Conservation (phyloP, 2,888 invertebrate species). For the Tribolium freemani region DNA sequence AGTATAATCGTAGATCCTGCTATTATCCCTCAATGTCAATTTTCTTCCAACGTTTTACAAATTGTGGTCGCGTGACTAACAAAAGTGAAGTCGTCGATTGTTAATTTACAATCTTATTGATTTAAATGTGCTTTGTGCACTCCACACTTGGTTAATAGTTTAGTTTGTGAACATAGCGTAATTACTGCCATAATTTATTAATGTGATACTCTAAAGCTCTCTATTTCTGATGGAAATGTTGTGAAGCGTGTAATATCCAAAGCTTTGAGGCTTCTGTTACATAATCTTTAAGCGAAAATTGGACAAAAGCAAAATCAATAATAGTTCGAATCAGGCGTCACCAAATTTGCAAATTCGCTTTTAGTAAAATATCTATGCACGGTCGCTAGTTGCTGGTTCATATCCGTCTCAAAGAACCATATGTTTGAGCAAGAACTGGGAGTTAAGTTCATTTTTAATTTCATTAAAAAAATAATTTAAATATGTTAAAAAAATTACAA, state of each 20-base stretch:
- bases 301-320: conserved; percentile 19
- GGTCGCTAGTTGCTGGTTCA: too few relatives aligned
- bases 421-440: too few relatives aligned
- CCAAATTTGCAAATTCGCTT: not conserved
- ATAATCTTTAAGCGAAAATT: conserved; percentile 24
- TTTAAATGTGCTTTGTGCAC: conserved; percentile 24
- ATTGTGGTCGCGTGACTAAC: conserved; percentile 23
- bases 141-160: conserved; percentile 20
- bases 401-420: too few relatives aligned
- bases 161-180: conserved; percentile 26
- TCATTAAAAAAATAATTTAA: too few relatives aligned
- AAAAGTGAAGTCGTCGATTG: conserved; percentile 14
- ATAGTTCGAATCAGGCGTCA: not conserved
- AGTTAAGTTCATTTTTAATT: too few relatives aligned
- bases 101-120: conserved; percentile 29
- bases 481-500: too few relatives aligned
- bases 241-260: conserved; percentile 20
- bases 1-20: conserved; percentile 23
- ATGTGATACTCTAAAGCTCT: conserved; percentile 24
- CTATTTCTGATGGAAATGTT: conserved; percentile 26
- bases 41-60: conserved; percentile 17
- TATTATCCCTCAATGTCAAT: conserved; percentile 21
- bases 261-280: not conserved
- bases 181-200: conserved; percentile 28
- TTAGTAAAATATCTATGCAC: not conserved